phyloP scores from a whole-genome alignment of 2,797 vertebrate species.

The Mormyrus proboscirostris region DNA sequence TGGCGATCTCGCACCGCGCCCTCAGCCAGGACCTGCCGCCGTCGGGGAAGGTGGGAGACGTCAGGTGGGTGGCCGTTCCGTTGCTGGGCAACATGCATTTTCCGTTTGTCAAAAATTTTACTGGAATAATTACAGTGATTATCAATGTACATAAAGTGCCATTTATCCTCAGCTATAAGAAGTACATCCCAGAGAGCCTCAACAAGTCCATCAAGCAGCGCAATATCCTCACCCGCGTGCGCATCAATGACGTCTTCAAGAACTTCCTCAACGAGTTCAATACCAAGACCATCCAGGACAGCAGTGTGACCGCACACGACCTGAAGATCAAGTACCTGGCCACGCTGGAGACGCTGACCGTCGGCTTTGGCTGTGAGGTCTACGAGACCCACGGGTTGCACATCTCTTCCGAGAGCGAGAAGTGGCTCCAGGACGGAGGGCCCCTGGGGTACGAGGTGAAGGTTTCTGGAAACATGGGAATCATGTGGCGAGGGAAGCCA shows the following conservation, averaged over 20 bases:
- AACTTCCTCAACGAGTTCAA: slow-evolving; percentile 95
- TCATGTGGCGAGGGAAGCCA: slow-evolving; percentile 80
- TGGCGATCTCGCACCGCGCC: slow-evolving; percentile 85
- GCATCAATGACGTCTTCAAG: slow-evolving; percentile 95
- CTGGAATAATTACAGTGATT: not conserved
- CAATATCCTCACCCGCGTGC: slow-evolving; percentile 84
- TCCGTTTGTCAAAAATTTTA: not conserved
- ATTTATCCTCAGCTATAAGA: slow-evolving; percentile 71
- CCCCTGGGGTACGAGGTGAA: slow-evolving; percentile 66
- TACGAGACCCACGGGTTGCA: slow-evolving; percentile 63
- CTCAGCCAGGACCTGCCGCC: slow-evolving; percentile 61
- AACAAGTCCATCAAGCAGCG: slow-evolving; percentile 87
- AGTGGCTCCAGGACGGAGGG: slow-evolving; percentile 39
- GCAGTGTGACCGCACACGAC: slow-evolving; percentile 81
- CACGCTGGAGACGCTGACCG: slow-evolving; percentile 86
- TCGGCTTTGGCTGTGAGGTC: slow-evolving; percentile 74
- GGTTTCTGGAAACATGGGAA: slow-evolving; percentile 79
- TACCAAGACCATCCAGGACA: slow-evolving; percentile 81
- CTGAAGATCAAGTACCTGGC: slow-evolving; percentile 95
- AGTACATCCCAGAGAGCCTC: slow-evolving; percentile 84
- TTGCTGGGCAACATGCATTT: not conserved
- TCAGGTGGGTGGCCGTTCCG: slow-evolving; percentile 62
- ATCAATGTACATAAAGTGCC: not conserved
- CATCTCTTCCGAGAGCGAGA: slow-evolving; percentile 75
- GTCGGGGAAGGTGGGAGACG: slow-evolving; percentile 68